Percentiles rank a stretch among this genome's conserved stretches.
phyloP scores from a whole-genome alignment of 2,113 vertebrate species.

The Lamprologus callipterus region DNA sequence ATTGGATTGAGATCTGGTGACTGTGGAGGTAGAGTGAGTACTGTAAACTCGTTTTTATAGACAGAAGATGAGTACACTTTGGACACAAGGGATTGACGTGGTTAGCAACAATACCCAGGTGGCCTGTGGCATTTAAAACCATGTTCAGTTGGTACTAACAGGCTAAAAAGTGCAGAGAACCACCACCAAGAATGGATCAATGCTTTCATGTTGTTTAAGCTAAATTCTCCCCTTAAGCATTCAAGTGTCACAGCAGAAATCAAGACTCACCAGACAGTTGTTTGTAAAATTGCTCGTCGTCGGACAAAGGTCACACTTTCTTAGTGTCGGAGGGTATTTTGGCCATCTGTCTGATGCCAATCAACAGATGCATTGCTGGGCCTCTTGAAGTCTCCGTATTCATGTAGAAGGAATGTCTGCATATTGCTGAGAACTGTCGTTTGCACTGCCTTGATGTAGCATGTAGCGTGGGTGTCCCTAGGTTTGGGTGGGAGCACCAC shows the following conservation, averaged over 20 bases:
- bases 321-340: background rate
- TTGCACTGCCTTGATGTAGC: background rate
- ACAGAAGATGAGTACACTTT: background rate
- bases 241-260: background rate
- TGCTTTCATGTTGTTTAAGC: background rate
- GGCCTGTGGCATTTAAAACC: background rate
- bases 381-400: constrained; percentile 16
- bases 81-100: background rate
- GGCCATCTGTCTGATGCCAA: constrained; percentile 2
- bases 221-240: background rate
- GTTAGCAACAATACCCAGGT: background rate
- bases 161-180: background rate
- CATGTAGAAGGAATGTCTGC: constrained; percentile 3
- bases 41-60: background rate
- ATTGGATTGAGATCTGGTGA: background rate
- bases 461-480: background rate
- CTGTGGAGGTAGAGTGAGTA: background rate
- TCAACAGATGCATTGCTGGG: background rate
- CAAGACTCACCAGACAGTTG: background rate
- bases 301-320: background rate
- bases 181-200: background rate
- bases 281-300: background rate
- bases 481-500: background rate
- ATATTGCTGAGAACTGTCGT: constrained; percentile 12
- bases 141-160: background rate